Percentiles rank a stretch among this genome's conserved stretches.
Evolutionary conservation across 2,888 invertebrate genomes (phyloP).

Genomic region (Theretra japonica): DNA sequence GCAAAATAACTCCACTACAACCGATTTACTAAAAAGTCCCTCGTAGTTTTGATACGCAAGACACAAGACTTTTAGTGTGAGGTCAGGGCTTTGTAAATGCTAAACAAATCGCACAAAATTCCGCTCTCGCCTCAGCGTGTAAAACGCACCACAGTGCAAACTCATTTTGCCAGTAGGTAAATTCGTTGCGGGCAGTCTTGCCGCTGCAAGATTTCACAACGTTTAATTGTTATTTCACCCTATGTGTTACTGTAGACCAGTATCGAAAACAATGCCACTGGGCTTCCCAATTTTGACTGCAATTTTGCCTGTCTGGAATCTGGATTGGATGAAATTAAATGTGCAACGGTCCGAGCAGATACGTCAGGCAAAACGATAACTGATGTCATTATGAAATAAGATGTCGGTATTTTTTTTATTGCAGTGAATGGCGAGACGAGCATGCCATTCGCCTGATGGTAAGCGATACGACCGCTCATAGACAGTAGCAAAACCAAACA

Average conservation of each 20-base stretch:
- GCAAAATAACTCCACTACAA: too few species aligned
- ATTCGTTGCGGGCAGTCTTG: constrained; percentile 41
- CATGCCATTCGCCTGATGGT: too few species aligned
- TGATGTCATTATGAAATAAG: too few species aligned
- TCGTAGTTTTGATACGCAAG: too few species aligned
- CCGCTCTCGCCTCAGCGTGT: constrained; percentile 37
- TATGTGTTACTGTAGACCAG: not conserved
- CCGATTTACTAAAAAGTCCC: too few species aligned
- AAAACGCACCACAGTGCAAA: constrained; percentile 35
- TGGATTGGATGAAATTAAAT: not conserved
- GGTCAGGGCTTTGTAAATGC: too few species aligned
- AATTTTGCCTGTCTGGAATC: not conserved
- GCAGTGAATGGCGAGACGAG: too few species aligned
- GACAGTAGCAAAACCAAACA: too few species aligned
- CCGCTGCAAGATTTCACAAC: constrained; percentile 47
- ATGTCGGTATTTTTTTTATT: too few species aligned
- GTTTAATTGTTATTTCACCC: constrained; percentile 38
- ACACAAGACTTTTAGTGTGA: too few species aligned
- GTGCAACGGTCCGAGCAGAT: not conserved
- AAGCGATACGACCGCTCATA: too few species aligned
- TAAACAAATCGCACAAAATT: not conserved
- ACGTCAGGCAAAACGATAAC: not conserved
- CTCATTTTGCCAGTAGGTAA: constrained; percentile 46
- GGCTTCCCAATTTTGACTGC: not conserved
- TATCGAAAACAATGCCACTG: constrained; percentile 1